A percentile compares a stretch with the other conserved stretches of the same genome.
phyloP scores from a whole-genome alignment of 1,140 invertebrate genomes.

The Drosophila nikananu region DNA sequence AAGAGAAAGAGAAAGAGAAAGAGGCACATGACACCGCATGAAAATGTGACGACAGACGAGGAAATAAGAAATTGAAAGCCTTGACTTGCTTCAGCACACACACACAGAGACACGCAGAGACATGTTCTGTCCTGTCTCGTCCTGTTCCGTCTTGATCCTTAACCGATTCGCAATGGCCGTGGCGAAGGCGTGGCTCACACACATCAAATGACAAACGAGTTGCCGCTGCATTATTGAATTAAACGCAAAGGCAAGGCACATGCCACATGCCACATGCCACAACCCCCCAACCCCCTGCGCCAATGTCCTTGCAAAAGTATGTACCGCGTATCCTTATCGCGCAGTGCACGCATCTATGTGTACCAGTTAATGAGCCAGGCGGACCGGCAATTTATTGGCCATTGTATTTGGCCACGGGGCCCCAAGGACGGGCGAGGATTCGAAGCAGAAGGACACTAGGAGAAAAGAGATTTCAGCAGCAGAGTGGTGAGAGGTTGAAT shows the following conservation, averaged over 20 bases:
- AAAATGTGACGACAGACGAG: conserved; percentile 71
- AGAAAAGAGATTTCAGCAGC: not conserved
- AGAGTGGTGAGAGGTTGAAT: not conserved
- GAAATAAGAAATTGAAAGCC: conserved; percentile 68
- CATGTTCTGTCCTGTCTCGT: not conserved
- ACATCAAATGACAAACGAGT: conserved; percentile 62
- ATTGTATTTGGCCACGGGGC: conserved; percentile 34
- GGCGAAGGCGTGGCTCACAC: conserved; percentile 38
- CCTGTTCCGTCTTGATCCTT: conserved; percentile 10
- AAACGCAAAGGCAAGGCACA: conserved; percentile 51
- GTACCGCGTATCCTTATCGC: conserved; percentile 1
- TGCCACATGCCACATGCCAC: not conserved
- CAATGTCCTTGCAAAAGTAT: conserved; percentile 1
- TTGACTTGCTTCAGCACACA: conserved; percentile 51
- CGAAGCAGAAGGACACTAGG: not conserved
- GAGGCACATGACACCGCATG: conserved; percentile 62
- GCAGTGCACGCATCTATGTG: conserved; percentile 3
- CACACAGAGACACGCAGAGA: conserved; percentile 10
- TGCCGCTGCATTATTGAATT: conserved; percentile 76
- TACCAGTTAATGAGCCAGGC: conserved; percentile 48
- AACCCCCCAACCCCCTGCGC: too few relatives aligned
- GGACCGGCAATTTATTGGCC: conserved; percentile 54
- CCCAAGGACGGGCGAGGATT: not conserved
- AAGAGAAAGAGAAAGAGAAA: not conserved
- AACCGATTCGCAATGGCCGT: not conserved